These are phyloP conservation scores for Homarus americanus DNA, from an alignment of 1,140 invertebrate species.

Conservation along the genomic window DNA sequence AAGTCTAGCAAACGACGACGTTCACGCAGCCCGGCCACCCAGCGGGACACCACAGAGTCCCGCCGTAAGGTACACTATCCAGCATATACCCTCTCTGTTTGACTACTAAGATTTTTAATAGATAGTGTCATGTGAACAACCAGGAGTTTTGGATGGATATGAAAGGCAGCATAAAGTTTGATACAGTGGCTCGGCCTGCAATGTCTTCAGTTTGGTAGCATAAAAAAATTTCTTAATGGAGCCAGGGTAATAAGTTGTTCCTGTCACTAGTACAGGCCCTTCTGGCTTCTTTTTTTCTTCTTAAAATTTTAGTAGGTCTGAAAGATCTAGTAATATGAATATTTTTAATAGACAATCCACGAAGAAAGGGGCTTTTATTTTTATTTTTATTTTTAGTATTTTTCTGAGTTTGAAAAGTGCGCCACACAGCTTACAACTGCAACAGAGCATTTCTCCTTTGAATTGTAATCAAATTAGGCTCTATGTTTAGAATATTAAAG, in stretches of 20 bases:
- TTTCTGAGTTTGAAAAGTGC: neutral
- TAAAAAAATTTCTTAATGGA: neutral
- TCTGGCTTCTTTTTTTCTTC: neutral
- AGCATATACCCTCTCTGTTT: neutral
- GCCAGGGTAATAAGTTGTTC: neutral
- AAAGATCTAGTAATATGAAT: constrained; percentile 5
- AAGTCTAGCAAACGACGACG: constrained; percentile 59
- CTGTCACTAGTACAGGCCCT: neutral
- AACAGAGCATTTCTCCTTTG: neutral
- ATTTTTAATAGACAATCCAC: constrained; percentile 19
- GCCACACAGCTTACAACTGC: neutral
- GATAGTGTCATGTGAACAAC: constrained; percentile 40
- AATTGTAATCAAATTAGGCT: neutral
- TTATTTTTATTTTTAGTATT: too few species aligned
- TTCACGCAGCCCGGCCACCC: constrained; percentile 44
- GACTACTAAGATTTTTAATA: constrained; percentile 13
- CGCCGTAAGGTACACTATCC: constrained; percentile 56
- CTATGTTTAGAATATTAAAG: neutral
- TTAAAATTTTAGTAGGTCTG: neutral
- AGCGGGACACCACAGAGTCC: constrained; percentile 35
- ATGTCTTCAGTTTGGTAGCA: constrained; percentile 37
- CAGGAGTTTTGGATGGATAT: constrained; percentile 36
- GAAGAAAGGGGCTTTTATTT: neutral
- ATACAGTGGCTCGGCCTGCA: constrained; percentile 48
- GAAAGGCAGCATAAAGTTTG: constrained; percentile 42